Evolutionary conservation across 2,113 vertebrate species (phyloP).

Genomic region (Anser cygnoides): DNA sequence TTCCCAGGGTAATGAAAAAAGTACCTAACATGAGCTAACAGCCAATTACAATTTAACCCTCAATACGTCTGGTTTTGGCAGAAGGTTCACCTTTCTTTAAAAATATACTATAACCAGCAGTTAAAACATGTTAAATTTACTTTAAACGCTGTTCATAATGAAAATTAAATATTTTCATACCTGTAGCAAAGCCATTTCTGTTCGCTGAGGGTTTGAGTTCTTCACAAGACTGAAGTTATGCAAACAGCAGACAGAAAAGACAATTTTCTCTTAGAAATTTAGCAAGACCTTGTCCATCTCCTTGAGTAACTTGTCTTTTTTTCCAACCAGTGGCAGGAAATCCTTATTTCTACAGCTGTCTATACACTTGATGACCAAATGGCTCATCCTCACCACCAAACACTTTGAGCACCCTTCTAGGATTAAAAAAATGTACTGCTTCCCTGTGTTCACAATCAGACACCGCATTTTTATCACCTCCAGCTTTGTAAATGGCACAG

Average conservation of each 20-base stretch:
- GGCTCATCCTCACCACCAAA: not conserved
- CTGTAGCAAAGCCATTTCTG: slow-evolving; percentile 16
- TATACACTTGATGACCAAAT: not conserved
- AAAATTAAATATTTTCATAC: slow-evolving; percentile 7
- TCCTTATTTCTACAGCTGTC: not conserved
- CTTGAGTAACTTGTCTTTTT: slow-evolving; percentile 25
- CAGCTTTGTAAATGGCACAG: not conserved
- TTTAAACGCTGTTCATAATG: not conserved
- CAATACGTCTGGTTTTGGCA: slow-evolving; percentile 24
- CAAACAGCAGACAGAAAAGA: slow-evolving; percentile 7
- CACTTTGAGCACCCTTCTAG: not conserved
- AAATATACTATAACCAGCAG: not conserved
- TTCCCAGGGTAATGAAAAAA: not conserved
- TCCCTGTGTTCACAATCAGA: not conserved
- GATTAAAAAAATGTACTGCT: not conserved
- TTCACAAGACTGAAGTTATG: slow-evolving; percentile 31
- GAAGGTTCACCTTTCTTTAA: slow-evolving; percentile 9
- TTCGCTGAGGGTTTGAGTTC: slow-evolving; percentile 19
- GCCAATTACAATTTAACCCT: not conserved
- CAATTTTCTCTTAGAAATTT: slow-evolving; percentile 33
- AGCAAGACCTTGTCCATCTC: slow-evolving; percentile 28
- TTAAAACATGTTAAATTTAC: slow-evolving; percentile 1
- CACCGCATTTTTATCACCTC: not conserved
- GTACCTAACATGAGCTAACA: not conserved
- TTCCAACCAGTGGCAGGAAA: not conserved